phyloP scores from a whole-genome alignment of 2,888 invertebrate species.

The Melinopterus prodromus region DNA sequence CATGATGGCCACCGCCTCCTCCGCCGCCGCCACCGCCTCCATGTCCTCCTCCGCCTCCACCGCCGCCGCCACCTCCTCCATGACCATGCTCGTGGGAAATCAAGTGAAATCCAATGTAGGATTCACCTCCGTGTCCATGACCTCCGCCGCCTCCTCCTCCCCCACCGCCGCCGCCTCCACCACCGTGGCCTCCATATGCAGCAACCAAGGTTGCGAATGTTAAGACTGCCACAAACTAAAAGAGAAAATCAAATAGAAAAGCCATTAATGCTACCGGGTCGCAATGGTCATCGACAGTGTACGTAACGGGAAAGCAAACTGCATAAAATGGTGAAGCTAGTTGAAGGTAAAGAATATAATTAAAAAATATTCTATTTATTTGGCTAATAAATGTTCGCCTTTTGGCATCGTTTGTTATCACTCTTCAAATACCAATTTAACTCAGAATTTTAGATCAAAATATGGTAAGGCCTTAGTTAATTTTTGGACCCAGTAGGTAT shows the following conservation, averaged over 20 bases:
- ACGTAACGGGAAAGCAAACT: no score
- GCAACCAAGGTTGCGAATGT: constrained; percentile 10
- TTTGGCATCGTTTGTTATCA: no score
- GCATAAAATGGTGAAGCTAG: no score
- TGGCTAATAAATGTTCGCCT: no score
- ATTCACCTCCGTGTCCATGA: constrained; percentile 12
- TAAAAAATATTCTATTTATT: no score
- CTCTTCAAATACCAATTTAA: no score
- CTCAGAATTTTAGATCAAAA: no score
- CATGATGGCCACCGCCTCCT: background rate
- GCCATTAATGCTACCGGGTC: no score
- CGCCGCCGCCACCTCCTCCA: constrained; percentile 13
- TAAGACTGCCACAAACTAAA: constrained; percentile 10
- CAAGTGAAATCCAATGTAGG: background rate
- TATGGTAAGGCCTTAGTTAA: no score
- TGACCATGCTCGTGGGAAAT: background rate
- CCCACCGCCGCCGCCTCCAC: constrained; percentile 14
- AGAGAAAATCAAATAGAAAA: constrained; percentile 8
- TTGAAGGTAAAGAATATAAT: no score
- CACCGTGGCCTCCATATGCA: background rate
- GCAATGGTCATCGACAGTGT: no score
- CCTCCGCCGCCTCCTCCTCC: constrained; percentile 4
- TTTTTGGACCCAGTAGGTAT: no score
- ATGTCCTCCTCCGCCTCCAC: constrained; percentile 8
- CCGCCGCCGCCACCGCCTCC: background rate